Evolutionary conservation across 1,140 invertebrate species (phyloP).

Genomic region (Muscidifurax raptorellus): DNA sequence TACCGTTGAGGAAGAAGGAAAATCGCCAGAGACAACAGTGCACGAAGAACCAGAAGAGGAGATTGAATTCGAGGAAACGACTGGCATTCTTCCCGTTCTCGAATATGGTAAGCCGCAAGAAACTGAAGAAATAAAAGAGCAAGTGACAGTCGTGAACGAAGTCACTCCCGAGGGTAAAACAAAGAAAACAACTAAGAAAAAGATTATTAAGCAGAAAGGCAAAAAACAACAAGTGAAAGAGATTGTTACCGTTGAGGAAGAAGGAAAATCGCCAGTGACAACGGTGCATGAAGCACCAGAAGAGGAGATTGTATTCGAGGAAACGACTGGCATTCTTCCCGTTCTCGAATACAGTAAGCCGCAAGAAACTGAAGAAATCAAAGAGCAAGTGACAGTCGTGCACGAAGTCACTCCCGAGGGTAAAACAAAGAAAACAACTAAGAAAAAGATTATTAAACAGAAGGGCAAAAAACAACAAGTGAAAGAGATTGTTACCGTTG

Average conservation of each 20-base stretch:
- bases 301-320: slow-evolving; percentile 45
- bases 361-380: too few relatives aligned
- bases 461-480: slow-evolving; percentile 55
- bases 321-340: slow-evolving; percentile 16
- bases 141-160: not conserved
- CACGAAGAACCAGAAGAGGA: slow-evolving; percentile 51
- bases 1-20: slow-evolving; percentile 74
- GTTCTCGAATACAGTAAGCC: too few relatives aligned
- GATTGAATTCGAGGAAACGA: slow-evolving; percentile 38
- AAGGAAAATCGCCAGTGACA: slow-evolving; percentile 50
- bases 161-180: slow-evolving; percentile 66
- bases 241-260: slow-evolving; percentile 46
- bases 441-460: slow-evolving; percentile 1
- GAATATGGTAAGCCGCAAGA: slow-evolving; percentile 60
- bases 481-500: not conserved
- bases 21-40: slow-evolving; percentile 67
- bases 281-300: slow-evolving; percentile 44
- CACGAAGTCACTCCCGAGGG: slow-evolving; percentile 45
- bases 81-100: slow-evolving; percentile 50
- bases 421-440: slow-evolving; percentile 49
- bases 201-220: slow-evolving; percentile 54
- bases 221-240: slow-evolving; percentile 53
- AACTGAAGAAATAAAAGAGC: too few relatives aligned
- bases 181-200: slow-evolving; percentile 61
- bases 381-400: slow-evolving; percentile 40